phyloP scores from a whole-genome alignment of 2,113 vertebrate species.

The Carlito syrichta region DNA sequence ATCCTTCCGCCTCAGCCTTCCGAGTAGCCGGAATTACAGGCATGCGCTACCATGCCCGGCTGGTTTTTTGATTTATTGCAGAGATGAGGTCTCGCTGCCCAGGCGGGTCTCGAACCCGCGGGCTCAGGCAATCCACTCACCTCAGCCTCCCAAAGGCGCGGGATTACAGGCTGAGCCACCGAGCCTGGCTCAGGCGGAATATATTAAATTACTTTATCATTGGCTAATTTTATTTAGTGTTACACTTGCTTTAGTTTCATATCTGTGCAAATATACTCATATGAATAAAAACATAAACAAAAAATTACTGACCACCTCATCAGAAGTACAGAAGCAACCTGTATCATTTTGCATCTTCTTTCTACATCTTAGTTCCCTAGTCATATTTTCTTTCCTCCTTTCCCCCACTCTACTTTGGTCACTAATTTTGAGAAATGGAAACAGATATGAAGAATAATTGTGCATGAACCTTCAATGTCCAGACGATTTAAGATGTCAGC shows the following conservation, averaged over 20 bases:
- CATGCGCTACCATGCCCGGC: no score
- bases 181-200: no score
- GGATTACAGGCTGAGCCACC: no score
- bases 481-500: slow-evolving; percentile 95
- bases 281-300: not conserved
- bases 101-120: no score
- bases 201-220: slow-evolving; percentile 28
- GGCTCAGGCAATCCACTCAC: no score
- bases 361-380: not conserved
- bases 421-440: not conserved
- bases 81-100: no score
- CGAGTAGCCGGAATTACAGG: no score
- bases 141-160: no score
- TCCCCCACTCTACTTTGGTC: not conserved
- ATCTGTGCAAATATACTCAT: not conserved
- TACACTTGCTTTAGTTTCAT: not conserved
- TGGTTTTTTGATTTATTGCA: no score
- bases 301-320: not conserved
- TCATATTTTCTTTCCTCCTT: not conserved
- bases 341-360: not conserved
- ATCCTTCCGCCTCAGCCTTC: no score
- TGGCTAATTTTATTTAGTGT: slow-evolving; percentile 35
- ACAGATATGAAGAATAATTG: slow-evolving; percentile 2
- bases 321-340: not conserved
- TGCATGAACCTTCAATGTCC: slow-evolving; percentile 92